Percentiles rank a stretch among this genome's conserved stretches.
Evolutionary conservation across 2,113 vertebrate species (phyloP).

Genomic region (Grammomys dolichurus): DNA sequence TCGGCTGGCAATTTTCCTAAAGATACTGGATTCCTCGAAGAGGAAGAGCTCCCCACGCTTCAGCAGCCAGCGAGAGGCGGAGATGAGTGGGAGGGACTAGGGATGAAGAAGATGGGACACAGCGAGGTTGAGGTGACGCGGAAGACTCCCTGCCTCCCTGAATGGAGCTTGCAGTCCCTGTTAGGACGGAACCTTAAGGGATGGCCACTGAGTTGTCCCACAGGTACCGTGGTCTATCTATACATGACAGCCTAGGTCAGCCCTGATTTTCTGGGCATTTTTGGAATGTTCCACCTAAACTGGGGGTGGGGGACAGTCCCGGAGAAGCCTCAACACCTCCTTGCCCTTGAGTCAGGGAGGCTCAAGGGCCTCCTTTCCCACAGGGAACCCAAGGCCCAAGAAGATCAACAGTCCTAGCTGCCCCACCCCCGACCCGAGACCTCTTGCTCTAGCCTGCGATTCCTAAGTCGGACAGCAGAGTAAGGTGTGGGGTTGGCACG

Average conservation of each 20-base stretch:
- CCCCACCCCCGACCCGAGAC: no score
- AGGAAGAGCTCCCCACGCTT: conserved; percentile 92
- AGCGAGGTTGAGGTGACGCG: not conserved
- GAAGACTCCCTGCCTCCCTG: not conserved
- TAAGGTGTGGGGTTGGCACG: rapidly evolving
- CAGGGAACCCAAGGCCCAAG: not conserved
- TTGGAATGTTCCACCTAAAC: rapidly evolving
- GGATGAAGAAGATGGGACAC: no score
- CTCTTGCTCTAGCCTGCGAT: not conserved
- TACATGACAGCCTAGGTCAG: not conserved
- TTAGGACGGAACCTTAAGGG: not conserved
- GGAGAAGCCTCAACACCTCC: not conserved
- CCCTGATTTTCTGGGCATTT: not conserved
- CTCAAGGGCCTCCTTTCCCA: no score
- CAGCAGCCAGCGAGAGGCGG: conserved; percentile 94
- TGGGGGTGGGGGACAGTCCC: rapidly evolving
- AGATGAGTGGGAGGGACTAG: conserved; percentile 90
- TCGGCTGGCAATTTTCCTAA: conserved; percentile 91
- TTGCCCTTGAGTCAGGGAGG: not conserved
- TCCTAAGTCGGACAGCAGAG: not conserved
- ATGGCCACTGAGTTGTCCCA: not conserved
- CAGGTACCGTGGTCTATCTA: not conserved
- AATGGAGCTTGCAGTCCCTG: rapidly evolving
- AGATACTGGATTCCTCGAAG: conserved; percentile 92
- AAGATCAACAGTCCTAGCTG: not conserved